phyloP scores from a whole-genome alignment of 2,888 invertebrate species.

The Hofmannophila pseudospretella region DNA sequence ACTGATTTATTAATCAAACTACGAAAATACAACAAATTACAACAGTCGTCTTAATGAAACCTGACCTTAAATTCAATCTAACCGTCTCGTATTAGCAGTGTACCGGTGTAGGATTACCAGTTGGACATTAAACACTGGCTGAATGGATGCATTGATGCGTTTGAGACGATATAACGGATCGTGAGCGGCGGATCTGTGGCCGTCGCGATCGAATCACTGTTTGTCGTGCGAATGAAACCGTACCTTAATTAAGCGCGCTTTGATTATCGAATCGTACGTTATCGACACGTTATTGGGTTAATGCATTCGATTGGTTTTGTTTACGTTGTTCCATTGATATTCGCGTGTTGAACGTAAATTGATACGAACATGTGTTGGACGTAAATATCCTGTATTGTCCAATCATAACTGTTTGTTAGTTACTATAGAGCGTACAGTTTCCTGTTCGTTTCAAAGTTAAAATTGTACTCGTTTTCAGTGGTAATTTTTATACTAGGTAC shows the following conservation, averaged over 20 bases:
- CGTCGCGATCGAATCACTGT: conserved; percentile 13
- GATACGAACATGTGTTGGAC: no score
- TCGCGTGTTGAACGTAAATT: no score
- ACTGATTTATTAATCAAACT: no score
- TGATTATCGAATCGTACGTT: conserved; percentile 36
- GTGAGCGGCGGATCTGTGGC: conserved; percentile 51
- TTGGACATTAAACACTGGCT: conserved; percentile 38
- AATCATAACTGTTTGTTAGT: background rate
- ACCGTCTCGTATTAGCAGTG: conserved; percentile 33
- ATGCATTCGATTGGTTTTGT: conserved; percentile 38
- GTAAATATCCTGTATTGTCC: conserved; percentile 1
- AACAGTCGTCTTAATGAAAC: conserved; percentile 13
- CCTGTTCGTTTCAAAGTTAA: no score
- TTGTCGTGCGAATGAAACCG: conserved; percentile 44
- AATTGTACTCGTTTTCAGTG: no score
- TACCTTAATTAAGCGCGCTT: conserved; percentile 49
- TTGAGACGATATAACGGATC: conserved; percentile 54
- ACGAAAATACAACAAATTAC: no score
- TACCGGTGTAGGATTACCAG: conserved; percentile 43
- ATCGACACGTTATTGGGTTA: conserved; percentile 42
- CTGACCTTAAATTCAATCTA: conserved; percentile 29
- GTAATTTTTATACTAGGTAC: no score
- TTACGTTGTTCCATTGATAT: conserved; percentile 17
- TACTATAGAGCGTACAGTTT: background rate
- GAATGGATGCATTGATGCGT: conserved; percentile 55